phyloP scores from a whole-genome alignment of 1,140 invertebrate genomes.

The Trissolcus basalis region DNA sequence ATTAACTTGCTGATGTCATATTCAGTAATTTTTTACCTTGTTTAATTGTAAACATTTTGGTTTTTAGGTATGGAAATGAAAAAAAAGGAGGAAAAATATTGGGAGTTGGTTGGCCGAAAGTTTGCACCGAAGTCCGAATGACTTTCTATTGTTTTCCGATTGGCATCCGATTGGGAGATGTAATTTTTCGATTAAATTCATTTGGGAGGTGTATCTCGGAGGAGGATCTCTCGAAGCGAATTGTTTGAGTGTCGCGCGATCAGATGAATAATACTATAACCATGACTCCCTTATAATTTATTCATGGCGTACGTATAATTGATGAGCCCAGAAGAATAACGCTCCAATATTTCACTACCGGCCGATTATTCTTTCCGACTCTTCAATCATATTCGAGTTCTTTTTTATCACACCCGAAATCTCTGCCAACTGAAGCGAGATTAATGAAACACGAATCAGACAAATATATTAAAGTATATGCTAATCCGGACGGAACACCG shows the following conservation, averaged over 20 bases:
- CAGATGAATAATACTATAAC: constrained; percentile 37
- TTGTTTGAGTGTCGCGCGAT: constrained; percentile 29
- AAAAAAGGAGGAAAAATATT: too few species aligned
- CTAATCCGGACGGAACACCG: constrained; percentile 1
- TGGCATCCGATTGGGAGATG: constrained; percentile 13
- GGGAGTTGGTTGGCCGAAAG: too few species aligned
- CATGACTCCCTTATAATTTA: constrained; percentile 42
- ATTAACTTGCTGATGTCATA: too few species aligned
- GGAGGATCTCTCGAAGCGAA: constrained; percentile 15
- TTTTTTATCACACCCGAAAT: constrained; percentile 34
- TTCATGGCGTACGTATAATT: constrained; percentile 41
- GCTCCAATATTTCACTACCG: constrained; percentile 18
- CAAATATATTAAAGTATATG: constrained; percentile 22
- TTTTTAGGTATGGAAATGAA: too few species aligned
- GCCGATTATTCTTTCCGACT: constrained; percentile 23
- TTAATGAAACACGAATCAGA: constrained; percentile 35
- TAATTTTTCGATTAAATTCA: constrained; percentile 46
- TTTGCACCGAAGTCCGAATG: constrained; percentile 2
- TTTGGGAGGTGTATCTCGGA: constrained; percentile 31
- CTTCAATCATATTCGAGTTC: constrained; percentile 15
- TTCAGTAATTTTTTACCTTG: too few species aligned
- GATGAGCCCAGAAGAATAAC: constrained; percentile 38
- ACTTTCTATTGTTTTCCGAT: constrained; percentile 34
- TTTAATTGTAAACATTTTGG: too few species aligned
- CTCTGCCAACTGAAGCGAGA: constrained; percentile 12